Evolutionary conservation across 2,113 vertebrate genomes (phyloP), one percentile per base, ranked within the genome.

Genomic region (Strix uralensis): DNA sequence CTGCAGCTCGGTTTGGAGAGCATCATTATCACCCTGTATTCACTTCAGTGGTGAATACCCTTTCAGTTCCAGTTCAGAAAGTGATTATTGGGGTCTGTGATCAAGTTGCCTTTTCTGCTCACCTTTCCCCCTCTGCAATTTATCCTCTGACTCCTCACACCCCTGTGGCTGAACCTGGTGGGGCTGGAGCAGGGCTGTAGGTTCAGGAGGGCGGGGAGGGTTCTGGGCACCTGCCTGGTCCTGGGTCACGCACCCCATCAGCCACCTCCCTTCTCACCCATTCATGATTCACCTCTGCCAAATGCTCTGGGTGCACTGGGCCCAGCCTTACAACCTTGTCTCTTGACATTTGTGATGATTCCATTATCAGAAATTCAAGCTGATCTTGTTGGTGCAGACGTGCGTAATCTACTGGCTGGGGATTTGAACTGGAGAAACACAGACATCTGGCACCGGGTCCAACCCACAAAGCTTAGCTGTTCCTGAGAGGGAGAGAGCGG

Each of bases 361-460:
- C 88, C 61, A 86, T 78, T 70, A 91, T 21, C 13, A 55, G 73
- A 62, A 62, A 30, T 44, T 66, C 13, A 7, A 34, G 80, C 46
- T 1, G 9, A 72, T 80, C 38, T 17, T 62, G 63, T 62, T 0
- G 0, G 47, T 51, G 61, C 55, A 73, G 83, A 42, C 0, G 0
- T 29, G 59, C 3, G 19, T 83, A 15, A 69, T 74, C 62, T 75
- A 23, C 71, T 81, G 27, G 27, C 22, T 62, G 51, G 54, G 85
- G 40, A 90, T 82, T 46, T 73, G 79, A 65, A 11, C 16, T 18
- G 42, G 61, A 84, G 61, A 84, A 86, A 46, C 46, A 42, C 38
- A 84, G 49, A 81, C 59, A 63, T 44, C 73, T 87, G 81, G 65
- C 83, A 90, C 32, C 3, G 4, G 38, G 14, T 55, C 83, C 71